phyloP scores from a whole-genome alignment of 2,113 vertebrate species.

The Peromyscus maniculatus region DNA sequence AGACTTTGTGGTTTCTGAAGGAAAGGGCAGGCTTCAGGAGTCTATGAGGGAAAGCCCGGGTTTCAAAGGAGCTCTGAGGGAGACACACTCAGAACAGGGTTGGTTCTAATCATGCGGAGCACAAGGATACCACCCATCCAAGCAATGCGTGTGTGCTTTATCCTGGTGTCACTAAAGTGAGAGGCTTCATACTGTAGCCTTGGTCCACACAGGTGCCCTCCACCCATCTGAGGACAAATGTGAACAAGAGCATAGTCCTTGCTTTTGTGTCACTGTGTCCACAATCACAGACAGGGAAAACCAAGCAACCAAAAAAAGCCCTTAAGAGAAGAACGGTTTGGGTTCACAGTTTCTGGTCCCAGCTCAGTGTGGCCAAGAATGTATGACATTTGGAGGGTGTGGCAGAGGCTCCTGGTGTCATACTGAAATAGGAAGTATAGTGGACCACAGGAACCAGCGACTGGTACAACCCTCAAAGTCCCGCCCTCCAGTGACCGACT shows the following conservation, averaged over 20 bases:
- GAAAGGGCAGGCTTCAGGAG: neutral
- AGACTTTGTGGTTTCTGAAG: neutral
- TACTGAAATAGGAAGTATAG: neutral
- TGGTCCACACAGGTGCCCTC: neutral
- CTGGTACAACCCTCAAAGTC: neutral
- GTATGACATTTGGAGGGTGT: no score
- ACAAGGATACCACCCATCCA: neutral
- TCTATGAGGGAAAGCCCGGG: neutral
- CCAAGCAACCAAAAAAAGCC: neutral
- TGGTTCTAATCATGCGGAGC: neutral
- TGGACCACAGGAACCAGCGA: neutral
- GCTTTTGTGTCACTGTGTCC: neutral
- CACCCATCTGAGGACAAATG: neutral
- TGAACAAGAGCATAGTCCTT: neutral
- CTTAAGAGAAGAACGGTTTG: neutral
- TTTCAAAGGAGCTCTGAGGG: neutral
- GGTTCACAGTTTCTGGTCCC: neutral
- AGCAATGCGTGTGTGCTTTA: neutral
- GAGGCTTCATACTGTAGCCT: neutral
- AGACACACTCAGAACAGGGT: neutral
- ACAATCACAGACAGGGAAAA: neutral
- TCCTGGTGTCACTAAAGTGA: neutral
- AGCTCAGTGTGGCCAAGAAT: neutral
- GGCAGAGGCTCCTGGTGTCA: neutral
- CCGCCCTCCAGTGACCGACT: neutral